phyloP scores from a whole-genome alignment of 2,113 vertebrate species.

The Delphinapterus leucas region DNA sequence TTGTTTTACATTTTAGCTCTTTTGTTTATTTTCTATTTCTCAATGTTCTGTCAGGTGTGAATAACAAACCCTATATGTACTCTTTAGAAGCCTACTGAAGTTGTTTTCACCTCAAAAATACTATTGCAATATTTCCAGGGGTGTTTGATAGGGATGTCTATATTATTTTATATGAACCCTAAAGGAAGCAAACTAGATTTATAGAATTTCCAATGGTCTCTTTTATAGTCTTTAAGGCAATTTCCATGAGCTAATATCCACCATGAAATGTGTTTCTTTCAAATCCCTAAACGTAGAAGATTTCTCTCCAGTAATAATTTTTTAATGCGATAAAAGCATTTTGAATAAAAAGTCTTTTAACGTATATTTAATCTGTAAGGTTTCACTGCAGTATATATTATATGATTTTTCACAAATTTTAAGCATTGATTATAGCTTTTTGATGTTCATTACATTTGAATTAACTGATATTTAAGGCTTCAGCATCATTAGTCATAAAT shows the following conservation, averaged over 20 bases:
- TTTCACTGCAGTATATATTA: not conserved
- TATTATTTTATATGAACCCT: not conserved
- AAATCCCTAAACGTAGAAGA: not conserved
- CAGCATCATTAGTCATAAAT: not conserved
- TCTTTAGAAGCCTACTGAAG: not conserved
- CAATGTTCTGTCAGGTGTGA: not conserved
- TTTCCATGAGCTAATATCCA: not conserved
- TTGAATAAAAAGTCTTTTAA: not conserved
- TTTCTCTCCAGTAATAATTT: not conserved
- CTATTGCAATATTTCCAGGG: not conserved
- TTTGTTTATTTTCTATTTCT: not conserved
- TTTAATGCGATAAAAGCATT: not conserved
- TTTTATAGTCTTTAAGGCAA: not conserved
- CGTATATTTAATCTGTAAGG: not conserved
- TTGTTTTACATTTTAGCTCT: not conserved
- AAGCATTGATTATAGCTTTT: not conserved
- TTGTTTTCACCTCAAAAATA: not conserved
- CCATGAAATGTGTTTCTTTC: not conserved
- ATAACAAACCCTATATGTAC: not conserved
- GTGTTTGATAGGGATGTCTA: not conserved
- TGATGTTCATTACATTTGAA: not conserved
- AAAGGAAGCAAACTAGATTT: not conserved
- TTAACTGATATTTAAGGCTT: not conserved
- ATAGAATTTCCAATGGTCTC: not conserved
- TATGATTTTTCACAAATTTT: not conserved